These are phyloP conservation scores for Moxostoma hubbsi DNA, from an alignment of 2,797 vertebrate species.

Conservation along the genomic window DNA sequence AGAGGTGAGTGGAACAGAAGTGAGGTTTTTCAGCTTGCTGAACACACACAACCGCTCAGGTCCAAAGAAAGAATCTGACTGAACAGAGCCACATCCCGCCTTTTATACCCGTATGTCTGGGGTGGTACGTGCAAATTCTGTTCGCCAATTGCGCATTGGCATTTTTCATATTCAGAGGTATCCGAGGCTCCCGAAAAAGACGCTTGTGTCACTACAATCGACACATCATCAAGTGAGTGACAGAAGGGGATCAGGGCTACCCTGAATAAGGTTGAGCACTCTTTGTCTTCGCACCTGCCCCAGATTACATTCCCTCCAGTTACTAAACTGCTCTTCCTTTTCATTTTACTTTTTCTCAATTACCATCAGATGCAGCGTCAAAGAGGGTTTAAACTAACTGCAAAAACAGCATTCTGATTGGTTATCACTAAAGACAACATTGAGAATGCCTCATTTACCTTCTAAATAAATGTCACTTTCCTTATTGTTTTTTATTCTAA, in stretches of 20 bases:
- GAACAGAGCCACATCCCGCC: no score
- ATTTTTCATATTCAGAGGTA: no score
- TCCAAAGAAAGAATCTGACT: no score
- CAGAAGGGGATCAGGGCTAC: constrained; percentile 63
- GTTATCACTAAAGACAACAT: not conserved
- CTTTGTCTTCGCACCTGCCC: constrained; percentile 40
- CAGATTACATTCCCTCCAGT: constrained; percentile 28
- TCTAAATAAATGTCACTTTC: not conserved
- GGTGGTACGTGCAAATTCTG: no score
- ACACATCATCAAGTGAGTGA: no score
- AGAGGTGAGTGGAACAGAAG: no score
- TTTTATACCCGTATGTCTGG: no score
- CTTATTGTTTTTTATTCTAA: not conserved
- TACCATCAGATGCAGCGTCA: not conserved
- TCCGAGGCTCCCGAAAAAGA: no score
- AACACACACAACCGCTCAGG: no score
- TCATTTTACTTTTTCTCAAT: constrained; percentile 32
- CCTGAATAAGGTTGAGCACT: constrained; percentile 64
- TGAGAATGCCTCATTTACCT: not conserved
- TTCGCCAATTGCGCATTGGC: no score
- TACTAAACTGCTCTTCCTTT: constrained; percentile 34
- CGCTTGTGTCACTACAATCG: no score
- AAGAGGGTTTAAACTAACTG: constrained; percentile 15
- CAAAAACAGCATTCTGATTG: not conserved
- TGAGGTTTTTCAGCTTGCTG: no score